phyloP scores from a whole-genome alignment of 1,140 invertebrate genomes.

The Nylanderia fulva region DNA sequence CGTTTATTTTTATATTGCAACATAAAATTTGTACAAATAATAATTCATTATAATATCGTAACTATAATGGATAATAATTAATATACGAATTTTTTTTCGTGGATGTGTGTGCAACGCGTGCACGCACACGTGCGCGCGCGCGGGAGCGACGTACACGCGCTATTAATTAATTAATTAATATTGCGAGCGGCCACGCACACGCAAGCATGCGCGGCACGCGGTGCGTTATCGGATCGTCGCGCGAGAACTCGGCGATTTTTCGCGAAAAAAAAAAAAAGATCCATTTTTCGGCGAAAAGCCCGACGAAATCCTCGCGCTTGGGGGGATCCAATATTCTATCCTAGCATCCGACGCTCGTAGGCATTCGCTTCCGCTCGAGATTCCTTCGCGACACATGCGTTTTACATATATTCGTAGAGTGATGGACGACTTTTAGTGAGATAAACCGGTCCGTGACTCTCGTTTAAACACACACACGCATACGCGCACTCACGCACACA shows the following conservation, averaged over 20 bases:
- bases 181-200: conserved; percentile 37
- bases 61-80: conserved; percentile 78
- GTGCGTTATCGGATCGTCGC: conserved; percentile 22
- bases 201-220: conserved; percentile 28
- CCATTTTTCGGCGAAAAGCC: not conserved
- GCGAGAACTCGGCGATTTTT: conserved; percentile 11
- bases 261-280: not conserved
- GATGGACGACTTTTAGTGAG: conserved; percentile 27
- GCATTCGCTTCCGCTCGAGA: conserved; percentile 36
- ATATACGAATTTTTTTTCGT: conserved; percentile 69
- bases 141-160: not conserved
- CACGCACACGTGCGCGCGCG: conserved; percentile 24
- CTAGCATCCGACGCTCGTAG: conserved; percentile 34
- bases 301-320: not conserved
- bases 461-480: not conserved
- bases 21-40: conserved; percentile 86
- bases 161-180: conserved; percentile 55
- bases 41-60: conserved; percentile 79
- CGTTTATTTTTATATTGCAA: conserved; percentile 86
- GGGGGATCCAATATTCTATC: conserved; percentile 21
- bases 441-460: conserved; percentile 7
- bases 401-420: not conserved
- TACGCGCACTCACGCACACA: no score
- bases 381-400: conserved; percentile 6
- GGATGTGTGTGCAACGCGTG: conserved; percentile 46